Evolutionary conservation across 2,888 invertebrate genomes (phyloP).

Genomic region (Sthenelais limicola): DNA sequence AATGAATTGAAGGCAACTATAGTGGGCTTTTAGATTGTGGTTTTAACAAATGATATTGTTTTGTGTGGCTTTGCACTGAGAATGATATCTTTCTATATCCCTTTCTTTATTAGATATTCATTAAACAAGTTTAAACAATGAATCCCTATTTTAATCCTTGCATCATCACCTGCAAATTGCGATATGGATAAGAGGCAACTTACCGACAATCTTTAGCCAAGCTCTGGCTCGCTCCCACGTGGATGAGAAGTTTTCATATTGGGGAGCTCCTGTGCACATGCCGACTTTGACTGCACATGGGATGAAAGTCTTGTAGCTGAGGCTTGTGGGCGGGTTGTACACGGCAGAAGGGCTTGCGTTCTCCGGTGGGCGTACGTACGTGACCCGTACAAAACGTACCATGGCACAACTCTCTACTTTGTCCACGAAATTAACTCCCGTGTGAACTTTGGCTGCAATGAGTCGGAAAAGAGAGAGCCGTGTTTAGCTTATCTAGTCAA

Average conservation of each 20-base stretch:
- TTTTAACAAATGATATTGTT: too few species aligned
- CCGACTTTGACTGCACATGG: constrained; percentile 54
- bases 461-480: background rate
- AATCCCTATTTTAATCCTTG: too few species aligned
- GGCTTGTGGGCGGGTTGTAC: constrained; percentile 50
- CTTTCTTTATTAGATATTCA: too few species aligned
- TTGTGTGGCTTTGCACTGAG: too few species aligned
- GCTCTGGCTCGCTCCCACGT: constrained; percentile 54
- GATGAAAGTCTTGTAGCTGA: constrained; percentile 55
- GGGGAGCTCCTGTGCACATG: constrained; percentile 54
- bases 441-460: constrained; percentile 51
- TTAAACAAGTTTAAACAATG: too few species aligned
- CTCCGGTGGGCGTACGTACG: constrained; percentile 51
- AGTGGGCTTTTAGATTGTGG: too few species aligned
- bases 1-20: too few species aligned
- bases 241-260: constrained; percentile 50
- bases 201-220: constrained; percentile 54
- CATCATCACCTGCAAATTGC: too few species aligned
- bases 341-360: constrained; percentile 30
- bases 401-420: constrained; percentile 53
- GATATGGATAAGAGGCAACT: too few species aligned
- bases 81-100: too few species aligned
- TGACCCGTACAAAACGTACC: constrained; percentile 54
- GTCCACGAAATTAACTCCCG: constrained; percentile 54
- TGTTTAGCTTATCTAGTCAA: background rate